Evolutionary conservation across 1,140 invertebrate genomes (phyloP), one percentile per base, ranked within the genome.

Genomic region (Drosophila kanapiae): DNA sequence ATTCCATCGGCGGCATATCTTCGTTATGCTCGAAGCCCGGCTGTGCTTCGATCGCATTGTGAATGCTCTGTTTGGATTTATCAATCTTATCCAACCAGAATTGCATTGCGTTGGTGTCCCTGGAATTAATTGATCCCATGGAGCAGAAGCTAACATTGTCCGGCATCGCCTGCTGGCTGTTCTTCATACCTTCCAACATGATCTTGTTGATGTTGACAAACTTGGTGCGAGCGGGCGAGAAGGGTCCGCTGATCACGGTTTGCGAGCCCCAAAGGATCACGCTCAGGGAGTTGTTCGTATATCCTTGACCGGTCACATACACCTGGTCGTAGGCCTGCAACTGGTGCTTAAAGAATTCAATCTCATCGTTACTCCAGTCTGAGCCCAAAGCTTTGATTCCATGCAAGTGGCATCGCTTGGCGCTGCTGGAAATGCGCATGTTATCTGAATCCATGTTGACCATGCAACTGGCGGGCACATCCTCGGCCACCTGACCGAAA

Each of bases 191-290:
- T 58, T 23, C 23, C 4, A 83, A 11, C 0, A 87, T 49, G 0
- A 18, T 18, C 8, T 58, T 51, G 48, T 88, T 88, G 14, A 87
- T 83, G 31, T 58, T 80, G 8, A 80, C 62, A 48, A 61, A 87
- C 14, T 54, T 68, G 13, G 40, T 60, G 18, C 35, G 37, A 10
- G 54, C 27, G 5, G 80, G 84, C 0, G 58, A 18, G 33, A 87
- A 87, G 7, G 83, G 77, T 14, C 80, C 80, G 1, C 10, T 35
- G 9, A 83, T 61, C 38, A 64, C 63, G 1, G 42, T 51, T 8
- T 35, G 48, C 1, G 61, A 27, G 2, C 83, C 83, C 64, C 64
- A 87, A 6, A 87, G 35, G 0, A 51, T 14, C 3, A 87, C 80
- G 1, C 27, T 29, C 14, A 78, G 11, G 0, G 51, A 56, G n/a